These are phyloP conservation scores for Latrodectus elegans DNA, from an alignment of 2,888 invertebrate species.

Conservation along the genomic window DNA sequence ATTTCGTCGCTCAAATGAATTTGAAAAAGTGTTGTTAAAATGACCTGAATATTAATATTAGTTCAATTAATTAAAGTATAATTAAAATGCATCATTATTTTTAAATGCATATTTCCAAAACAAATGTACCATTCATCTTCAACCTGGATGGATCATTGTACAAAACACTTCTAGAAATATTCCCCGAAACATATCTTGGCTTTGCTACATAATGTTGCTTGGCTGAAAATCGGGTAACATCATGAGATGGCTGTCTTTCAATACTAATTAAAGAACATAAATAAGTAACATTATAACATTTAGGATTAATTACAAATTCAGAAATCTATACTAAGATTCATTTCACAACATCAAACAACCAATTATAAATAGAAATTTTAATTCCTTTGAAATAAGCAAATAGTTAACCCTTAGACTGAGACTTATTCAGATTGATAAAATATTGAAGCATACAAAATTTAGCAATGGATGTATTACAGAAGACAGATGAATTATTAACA, in stretches of 20 bases:
- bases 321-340: too few relatives aligned
- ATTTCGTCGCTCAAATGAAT: conserved; percentile 58
- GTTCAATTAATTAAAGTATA: neutral
- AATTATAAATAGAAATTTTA: too few relatives aligned
- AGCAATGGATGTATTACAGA: too few relatives aligned
- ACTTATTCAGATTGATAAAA: too few relatives aligned
- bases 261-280: conserved; percentile 13
- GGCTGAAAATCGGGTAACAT: conserved; percentile 74
- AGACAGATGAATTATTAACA: too few relatives aligned
- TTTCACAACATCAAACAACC: too few relatives aligned
- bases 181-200: conserved; percentile 86
- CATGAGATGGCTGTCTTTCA: conserved; percentile 62
- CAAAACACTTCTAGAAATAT: conserved; percentile 67
- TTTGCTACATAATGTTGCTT: conserved; percentile 87
- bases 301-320: too few relatives aligned
- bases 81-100: neutral
- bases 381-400: too few relatives aligned
- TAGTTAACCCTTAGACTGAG: too few relatives aligned
- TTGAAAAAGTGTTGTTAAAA: conserved; percentile 41
- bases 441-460: too few relatives aligned
- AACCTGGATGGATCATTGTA: conserved; percentile 65
- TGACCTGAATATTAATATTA: conserved; percentile 45
- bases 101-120: neutral
- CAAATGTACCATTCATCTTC: conserved; percentile 54
- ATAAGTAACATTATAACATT: neutral